Evolutionary conservation across 1,140 invertebrate genomes (phyloP).

Genomic region (Linepithema humile): DNA sequence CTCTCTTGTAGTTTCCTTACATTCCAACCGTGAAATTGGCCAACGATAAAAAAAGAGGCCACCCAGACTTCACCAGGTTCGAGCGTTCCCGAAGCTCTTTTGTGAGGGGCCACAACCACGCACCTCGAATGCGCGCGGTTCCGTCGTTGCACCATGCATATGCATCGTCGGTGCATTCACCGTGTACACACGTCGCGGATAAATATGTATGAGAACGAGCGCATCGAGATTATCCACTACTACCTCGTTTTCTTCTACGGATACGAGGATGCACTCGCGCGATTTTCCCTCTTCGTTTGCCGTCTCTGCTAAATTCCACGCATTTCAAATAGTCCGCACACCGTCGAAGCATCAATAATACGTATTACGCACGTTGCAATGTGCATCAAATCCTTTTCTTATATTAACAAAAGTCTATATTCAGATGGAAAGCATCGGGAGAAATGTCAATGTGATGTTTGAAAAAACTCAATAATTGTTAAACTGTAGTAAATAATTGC

Average conservation of each 20-base stretch:
- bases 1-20: conserved; percentile 6
- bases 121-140: conserved; percentile 67
- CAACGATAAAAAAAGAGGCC: background rate
- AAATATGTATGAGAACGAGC: conserved; percentile 75
- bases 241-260: conserved; percentile 67
- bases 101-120: conserved; percentile 55
- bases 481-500: too few relatives aligned
- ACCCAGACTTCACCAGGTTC: conserved; percentile 24
- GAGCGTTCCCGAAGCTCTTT: conserved; percentile 55
- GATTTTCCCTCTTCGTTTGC: conserved; percentile 65
- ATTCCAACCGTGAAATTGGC: conserved; percentile 35
- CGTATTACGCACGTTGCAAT: conserved; percentile 5
- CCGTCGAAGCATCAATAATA: conserved; percentile 31
- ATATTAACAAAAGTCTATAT: conserved; percentile 8
- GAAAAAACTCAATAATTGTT: background rate
- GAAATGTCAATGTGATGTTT: background rate
- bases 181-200: conserved; percentile 72
- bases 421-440: background rate
- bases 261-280: conserved; percentile 49
- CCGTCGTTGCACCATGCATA: conserved; percentile 71
- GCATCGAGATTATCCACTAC: conserved; percentile 76
- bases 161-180: conserved; percentile 71
- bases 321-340: conserved; percentile 41
- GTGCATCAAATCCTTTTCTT: background rate
- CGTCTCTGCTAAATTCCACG: conserved; percentile 57